Conservation (phyloP, 2,113 vertebrate species). For the Arenaria interpres region DNA sequence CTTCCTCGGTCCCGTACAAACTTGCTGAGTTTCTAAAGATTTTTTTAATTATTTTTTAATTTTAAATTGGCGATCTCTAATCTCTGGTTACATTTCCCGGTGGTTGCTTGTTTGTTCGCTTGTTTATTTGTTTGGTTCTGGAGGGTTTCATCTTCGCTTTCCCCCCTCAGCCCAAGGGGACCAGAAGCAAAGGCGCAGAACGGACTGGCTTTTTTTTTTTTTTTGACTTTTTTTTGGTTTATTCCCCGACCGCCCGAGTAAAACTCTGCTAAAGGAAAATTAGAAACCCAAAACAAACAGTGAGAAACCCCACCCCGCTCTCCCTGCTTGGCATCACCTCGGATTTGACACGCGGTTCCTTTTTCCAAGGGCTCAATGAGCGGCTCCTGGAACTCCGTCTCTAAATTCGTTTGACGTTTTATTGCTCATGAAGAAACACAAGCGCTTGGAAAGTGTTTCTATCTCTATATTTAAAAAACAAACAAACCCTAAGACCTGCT, state of each 20-base stretch:
- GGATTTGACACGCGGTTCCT: not conserved
- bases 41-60: not conserved
- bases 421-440: not conserved
- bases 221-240: not conserved
- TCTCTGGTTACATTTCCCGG: not conserved
- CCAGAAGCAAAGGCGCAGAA: accelerated
- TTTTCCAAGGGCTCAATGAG: not conserved
- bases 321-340: not conserved
- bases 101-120: accelerated
- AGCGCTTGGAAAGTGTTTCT: not conserved
- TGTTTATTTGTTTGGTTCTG: accelerated
- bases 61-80: not conserved
- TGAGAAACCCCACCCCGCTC: not conserved
- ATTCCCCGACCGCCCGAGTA: not conserved
- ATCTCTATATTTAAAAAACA: not conserved
- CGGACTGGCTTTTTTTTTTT: not conserved
- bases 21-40: too few species aligned
- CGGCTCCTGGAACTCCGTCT: not conserved
- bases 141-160: accelerated
- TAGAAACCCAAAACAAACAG: not conserved
- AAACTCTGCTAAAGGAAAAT: not conserved
- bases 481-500: not conserved
- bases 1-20: not conserved
- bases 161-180: not conserved
- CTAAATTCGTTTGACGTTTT: not conserved